Conservation (phyloP, 2,797 vertebrate genomes). For the Etheostoma nigrum region DNA sequence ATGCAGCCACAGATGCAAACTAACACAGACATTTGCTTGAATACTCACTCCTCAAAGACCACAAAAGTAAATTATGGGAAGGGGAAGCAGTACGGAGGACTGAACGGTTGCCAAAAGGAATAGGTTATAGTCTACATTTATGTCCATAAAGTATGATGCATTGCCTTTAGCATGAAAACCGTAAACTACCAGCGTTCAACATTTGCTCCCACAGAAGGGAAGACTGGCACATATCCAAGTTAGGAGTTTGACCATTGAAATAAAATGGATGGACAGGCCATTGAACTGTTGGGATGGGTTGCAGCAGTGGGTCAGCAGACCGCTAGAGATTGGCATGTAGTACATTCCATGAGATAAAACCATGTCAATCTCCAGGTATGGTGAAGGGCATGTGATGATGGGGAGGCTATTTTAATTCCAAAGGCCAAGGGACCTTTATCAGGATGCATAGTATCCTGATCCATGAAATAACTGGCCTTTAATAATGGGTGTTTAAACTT, state of each 20-base stretch:
- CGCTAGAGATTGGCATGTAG: too few relatives aligned
- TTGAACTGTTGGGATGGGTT: too few relatives aligned
- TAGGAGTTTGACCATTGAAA: neutral
- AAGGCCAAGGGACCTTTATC: too few relatives aligned
- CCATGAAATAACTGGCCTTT: too few relatives aligned
- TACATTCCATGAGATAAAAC: too few relatives aligned
- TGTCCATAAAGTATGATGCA: slow-evolving; percentile 19
- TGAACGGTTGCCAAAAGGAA: slow-evolving; percentile 29
- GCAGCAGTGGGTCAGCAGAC: too few relatives aligned
- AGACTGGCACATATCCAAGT: neutral
- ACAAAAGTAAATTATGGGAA: slow-evolving; percentile 12
- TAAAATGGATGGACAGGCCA: neutral
- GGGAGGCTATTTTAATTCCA: too few relatives aligned
- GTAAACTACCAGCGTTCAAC: slow-evolving; percentile 20
- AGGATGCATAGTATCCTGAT: too few relatives aligned
- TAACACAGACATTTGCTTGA: slow-evolving; percentile 15
- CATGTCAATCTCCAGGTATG: too few relatives aligned
- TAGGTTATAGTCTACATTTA: neutral
- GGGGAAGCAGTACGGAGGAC: slow-evolving; percentile 17
- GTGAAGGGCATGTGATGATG: too few relatives aligned
- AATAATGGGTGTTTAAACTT: too few relatives aligned
- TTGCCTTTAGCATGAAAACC: slow-evolving; percentile 41
- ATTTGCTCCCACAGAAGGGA: neutral
- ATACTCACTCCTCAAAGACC: neutral
- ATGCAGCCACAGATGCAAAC: slow-evolving; percentile 25